A percentile compares a stretch with the other conserved stretches of the same genome.
Conservation (phyloP, 2,888 invertebrate genomes). For the Mamestra brassicae region DNA sequence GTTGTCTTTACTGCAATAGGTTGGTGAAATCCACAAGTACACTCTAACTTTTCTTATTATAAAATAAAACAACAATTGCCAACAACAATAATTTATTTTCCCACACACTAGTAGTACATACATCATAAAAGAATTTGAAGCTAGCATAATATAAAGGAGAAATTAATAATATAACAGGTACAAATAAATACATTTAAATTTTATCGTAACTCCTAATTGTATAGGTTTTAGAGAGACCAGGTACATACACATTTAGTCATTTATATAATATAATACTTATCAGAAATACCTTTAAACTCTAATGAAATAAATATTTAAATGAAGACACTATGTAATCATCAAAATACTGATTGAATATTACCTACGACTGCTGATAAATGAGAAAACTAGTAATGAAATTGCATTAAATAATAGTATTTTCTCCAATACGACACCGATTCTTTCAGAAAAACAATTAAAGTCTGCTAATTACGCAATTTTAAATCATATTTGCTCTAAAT, state of each 20-base stretch:
- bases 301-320: conserved; percentile 37
- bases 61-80: conserved; percentile 71
- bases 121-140: conserved; percentile 80
- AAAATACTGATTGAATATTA: conserved; percentile 52
- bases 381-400: conserved; percentile 13
- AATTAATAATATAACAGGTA: conserved; percentile 59
- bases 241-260: conserved; percentile 57
- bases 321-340: conserved; percentile 13
- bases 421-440: conserved; percentile 3
- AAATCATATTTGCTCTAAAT: conserved; percentile 11
- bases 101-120: conserved; percentile 83
- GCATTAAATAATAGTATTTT: conserved; percentile 1
- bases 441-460: not conserved
- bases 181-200: conserved; percentile 59
- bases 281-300: conserved; percentile 36
- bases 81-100: conserved; percentile 90
- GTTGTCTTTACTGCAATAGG: not conserved
- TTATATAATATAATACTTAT: conserved; percentile 62
- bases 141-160: conserved; percentile 77
- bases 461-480: not conserved
- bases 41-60: not conserved
- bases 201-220: conserved; percentile 44
- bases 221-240: conserved; percentile 61
- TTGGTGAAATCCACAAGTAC: not conserved
- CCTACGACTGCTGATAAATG: conserved; percentile 1